A percentile compares a stretch with the other conserved stretches of the same genome.
These are phyloP conservation scores for Planococcus citri DNA, from an alignment of 1,140 invertebrate species.

Conservation along the genomic window DNA sequence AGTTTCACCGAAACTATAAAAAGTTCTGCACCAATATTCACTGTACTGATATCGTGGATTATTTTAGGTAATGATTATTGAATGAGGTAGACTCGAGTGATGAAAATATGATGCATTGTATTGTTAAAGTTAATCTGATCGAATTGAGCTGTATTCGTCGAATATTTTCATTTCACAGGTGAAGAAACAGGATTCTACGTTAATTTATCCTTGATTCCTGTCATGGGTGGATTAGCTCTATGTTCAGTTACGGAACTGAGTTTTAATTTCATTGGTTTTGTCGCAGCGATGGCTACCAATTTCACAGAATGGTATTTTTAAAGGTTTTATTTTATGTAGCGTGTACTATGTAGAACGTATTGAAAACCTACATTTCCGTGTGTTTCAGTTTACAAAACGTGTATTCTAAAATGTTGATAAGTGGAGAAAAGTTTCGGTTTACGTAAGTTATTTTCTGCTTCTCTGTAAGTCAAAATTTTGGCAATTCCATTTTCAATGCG, in stretches of 20 bases:
- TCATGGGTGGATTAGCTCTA: slow-evolving; percentile 73
- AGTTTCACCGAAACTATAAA: slow-evolving; percentile 80
- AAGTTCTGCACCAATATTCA: slow-evolving; percentile 72
- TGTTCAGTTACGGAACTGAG: slow-evolving; percentile 71
- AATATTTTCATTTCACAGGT: slow-evolving; percentile 38
- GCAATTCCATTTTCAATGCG: too few relatives aligned
- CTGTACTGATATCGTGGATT: slow-evolving; percentile 61
- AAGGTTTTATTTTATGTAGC: slow-evolving; percentile 24
- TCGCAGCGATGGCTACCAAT: slow-evolving; percentile 68
- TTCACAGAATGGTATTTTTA: slow-evolving; percentile 58
- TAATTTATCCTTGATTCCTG: slow-evolving; percentile 64
- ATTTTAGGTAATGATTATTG: slow-evolving; percentile 43
- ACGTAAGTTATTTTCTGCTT: slow-evolving; percentile 45
- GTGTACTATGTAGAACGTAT: background rate
- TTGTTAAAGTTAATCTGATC: too few relatives aligned
- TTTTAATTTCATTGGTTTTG: slow-evolving; percentile 63
- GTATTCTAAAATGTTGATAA: slow-evolving; percentile 70
- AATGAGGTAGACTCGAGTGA: too few relatives aligned
- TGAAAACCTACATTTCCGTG: slow-evolving; percentile 21
- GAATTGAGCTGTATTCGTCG: too few relatives aligned
- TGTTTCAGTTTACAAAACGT: slow-evolving; percentile 62
- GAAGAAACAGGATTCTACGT: slow-evolving; percentile 63
- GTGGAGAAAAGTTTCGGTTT: slow-evolving; percentile 63
- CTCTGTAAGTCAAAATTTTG: background rate
- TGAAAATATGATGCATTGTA: too few relatives aligned